phyloP scores from a whole-genome alignment of 2,113 vertebrate genomes.

The Rostratula benghalensis region DNA sequence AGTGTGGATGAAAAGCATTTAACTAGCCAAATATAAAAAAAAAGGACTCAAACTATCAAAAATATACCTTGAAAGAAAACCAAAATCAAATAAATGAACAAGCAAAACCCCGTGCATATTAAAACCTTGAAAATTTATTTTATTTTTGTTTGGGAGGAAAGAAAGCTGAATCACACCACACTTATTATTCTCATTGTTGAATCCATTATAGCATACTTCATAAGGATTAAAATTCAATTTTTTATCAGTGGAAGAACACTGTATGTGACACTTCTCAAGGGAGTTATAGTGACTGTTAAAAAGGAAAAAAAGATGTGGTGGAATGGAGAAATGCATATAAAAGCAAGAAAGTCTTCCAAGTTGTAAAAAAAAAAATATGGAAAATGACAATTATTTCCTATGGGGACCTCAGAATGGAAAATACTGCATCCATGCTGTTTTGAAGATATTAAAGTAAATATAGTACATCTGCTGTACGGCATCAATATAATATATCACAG shows the following conservation, averaged over 20 bases:
- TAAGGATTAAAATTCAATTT: background rate
- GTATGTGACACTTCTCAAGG: background rate
- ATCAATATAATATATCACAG: conserved; percentile 59
- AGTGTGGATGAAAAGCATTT: background rate
- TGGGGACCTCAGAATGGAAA: background rate
- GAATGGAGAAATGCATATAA: background rate
- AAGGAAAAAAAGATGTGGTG: background rate
- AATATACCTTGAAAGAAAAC: background rate
- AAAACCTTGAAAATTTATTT: background rate
- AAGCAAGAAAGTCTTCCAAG: background rate
- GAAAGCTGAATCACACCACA: background rate
- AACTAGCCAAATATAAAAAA: background rate
- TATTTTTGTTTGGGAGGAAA: background rate
- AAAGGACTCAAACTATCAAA: background rate
- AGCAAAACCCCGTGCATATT: background rate
- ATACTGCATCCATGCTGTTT: conserved; percentile 58
- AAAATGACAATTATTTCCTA: conserved; percentile 55
- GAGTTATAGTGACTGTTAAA: background rate
- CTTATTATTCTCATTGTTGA: background rate
- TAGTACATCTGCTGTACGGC: conserved; percentile 64
- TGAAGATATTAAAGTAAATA: conserved; percentile 74
- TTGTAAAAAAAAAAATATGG: background rate
- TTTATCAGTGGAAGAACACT: background rate
- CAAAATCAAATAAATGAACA: background rate
- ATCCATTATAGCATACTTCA: background rate